These are phyloP conservation scores for Gymnoscopelus microlampas DNA, from an alignment of 2,797 vertebrate genomes.

Conservation along the genomic window DNA sequence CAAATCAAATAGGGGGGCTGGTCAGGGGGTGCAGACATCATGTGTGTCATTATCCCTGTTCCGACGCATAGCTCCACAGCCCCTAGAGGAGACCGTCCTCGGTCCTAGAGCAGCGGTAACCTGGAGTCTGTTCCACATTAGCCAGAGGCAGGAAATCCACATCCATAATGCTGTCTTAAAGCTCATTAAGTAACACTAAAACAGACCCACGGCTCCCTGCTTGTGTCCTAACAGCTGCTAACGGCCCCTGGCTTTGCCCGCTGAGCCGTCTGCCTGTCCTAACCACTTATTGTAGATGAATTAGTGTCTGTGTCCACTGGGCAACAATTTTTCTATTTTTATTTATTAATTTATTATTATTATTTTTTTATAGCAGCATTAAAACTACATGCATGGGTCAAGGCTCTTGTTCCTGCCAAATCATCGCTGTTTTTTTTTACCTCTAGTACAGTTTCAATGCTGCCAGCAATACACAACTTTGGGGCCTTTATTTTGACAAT, in stretches of 20 bases:
- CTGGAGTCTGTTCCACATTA: constrained; percentile 29
- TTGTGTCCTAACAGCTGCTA: constrained; percentile 15
- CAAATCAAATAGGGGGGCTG: background rate
- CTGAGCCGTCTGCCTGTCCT: background rate
- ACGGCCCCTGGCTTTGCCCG: background rate
- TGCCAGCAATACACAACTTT: no score
- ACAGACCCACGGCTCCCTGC: constrained; percentile 13
- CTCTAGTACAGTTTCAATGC: no score
- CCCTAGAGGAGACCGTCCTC: constrained; percentile 17
- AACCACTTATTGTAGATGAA: background rate
- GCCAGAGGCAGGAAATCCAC: constrained; percentile 42
- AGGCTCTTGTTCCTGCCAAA: no score
- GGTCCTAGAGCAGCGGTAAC: constrained; percentile 12
- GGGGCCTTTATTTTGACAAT: no score
- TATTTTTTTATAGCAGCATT: no score
- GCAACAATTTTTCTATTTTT: constrained; percentile 5
- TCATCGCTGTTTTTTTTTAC: no score
- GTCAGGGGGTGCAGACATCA: constrained; percentile 13
- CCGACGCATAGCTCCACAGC: constrained; percentile 27
- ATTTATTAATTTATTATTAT: background rate
- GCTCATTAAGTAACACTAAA: constrained; percentile 13
- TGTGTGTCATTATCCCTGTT: constrained; percentile 21
- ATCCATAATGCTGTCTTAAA: constrained; percentile 32
- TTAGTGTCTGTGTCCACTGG: background rate
- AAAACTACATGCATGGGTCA: no score